Base-by-base conservation (phyloP, 2,797 vertebrate species). In the Poecilia picta region DNA sequence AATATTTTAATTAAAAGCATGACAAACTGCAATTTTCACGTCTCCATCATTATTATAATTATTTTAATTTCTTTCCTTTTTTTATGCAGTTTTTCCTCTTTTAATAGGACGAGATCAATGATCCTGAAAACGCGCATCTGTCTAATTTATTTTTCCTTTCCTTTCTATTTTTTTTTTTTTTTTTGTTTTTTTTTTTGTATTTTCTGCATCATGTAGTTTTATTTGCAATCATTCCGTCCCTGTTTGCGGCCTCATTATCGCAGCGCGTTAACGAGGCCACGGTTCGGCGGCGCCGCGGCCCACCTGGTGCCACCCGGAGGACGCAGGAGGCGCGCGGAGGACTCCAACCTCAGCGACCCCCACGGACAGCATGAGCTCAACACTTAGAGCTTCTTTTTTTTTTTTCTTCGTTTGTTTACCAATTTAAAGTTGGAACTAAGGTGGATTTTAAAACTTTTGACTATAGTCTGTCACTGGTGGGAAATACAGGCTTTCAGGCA, bases 131-230 rank as follows among this genome's bases (percentile, higher is more conserved):
- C 95, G 95, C 96, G 95, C 97, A 97, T 97, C 97, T 98, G 97
- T 96, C 96, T 97, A 96, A 97, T 97, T 96, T 95, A 95, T 95
- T 96, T 95, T 97, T 75, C 46, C 7, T 39, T 70, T 59, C 4
- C 72, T 5, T 73, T 47, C n/a, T n/a, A n/a, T n/a, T n/a, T n/a
- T n/a, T n/a, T n/a, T n/a, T n/a, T n/a, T n/a, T n/a, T n/a, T n/a
- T n/a, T 10, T 15, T 25, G 23, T 66, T 46, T 43, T 94, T 62
- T 43, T 94, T 97, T 97, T 97, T 95, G 97, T 97, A 97, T 97
- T 98, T 98, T 98, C 97, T 97, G 97, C 97, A 96, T 97, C 96
- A 95, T 95, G 95, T 97, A 96, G 87, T 97, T 98, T 98, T 98
- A 98, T 98, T 97, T 95, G 96, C 96, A 96, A 96, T 97, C 95